phyloP scores from a whole-genome alignment of 2,888 invertebrate genomes.

The Synanthedon tipuliformis region DNA sequence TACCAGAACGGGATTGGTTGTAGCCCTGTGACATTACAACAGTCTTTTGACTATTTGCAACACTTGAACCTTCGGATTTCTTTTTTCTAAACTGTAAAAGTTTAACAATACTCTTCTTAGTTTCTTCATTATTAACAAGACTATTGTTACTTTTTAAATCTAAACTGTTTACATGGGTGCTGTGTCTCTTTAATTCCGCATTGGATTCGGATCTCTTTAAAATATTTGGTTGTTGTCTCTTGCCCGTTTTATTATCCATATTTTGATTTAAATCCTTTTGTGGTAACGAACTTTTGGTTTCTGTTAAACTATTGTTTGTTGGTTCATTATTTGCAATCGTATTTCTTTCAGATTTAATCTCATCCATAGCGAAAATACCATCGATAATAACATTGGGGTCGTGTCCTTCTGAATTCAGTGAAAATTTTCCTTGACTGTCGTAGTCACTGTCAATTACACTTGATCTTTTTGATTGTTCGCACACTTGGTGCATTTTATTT shows the following conservation, averaged over 20 bases:
- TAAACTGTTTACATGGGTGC: no score
- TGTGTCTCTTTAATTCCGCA: no score
- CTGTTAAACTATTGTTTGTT: neutral
- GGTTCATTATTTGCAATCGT: neutral
- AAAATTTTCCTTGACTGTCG: conserved; percentile 40
- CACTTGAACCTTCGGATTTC: neutral
- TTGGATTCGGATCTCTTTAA: no score
- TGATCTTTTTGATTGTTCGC: conserved; percentile 1
- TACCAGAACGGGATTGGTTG: neutral
- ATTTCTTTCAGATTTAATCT: conserved; percentile 27
- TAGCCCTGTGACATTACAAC: neutral
- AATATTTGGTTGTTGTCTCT: no score
- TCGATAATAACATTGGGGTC: conserved; percentile 35
- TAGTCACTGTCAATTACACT: conserved; percentile 31
- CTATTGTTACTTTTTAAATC: neutral
- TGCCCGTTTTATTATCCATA: no score
- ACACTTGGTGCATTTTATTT: conserved; percentile 1
- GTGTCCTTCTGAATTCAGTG: conserved; percentile 25
- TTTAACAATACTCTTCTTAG: conserved; percentile 35
- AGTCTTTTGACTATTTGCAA: neutral
- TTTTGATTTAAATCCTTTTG: no score
- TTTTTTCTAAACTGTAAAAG: conserved; percentile 32
- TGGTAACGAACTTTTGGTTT: no score
- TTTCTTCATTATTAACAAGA: conserved; percentile 17
- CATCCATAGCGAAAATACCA: conserved; percentile 45